phyloP scores from a whole-genome alignment of 2,888 invertebrate genomes.

The Vesta saturnalis region DNA sequence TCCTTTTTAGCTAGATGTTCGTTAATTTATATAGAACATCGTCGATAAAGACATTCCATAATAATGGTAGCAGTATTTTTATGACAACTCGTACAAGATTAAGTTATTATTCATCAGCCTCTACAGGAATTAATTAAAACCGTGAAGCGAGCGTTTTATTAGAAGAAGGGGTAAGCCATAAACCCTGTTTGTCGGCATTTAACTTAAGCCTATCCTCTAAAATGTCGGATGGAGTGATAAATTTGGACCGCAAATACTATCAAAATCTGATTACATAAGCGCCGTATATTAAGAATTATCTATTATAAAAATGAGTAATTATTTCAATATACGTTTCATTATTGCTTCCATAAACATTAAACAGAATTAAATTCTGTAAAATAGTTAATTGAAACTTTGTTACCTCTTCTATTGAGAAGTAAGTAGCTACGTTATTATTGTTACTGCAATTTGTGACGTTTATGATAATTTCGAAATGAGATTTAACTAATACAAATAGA shows the following conservation, averaged over 20 bases:
- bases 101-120: constrained; percentile 44
- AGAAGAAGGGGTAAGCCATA: constrained; percentile 36
- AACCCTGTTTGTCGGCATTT: constrained; percentile 40
- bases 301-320: neutral
- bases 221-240: constrained; percentile 36
- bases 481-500: too few relatives aligned
- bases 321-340: too few relatives aligned
- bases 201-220: constrained; percentile 38
- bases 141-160: constrained; percentile 39
- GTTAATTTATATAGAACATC: constrained; percentile 6
- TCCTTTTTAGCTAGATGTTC: neutral
- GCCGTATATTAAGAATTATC: constrained; percentile 15
- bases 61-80: constrained; percentile 36
- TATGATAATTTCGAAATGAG: too few relatives aligned
- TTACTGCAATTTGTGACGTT: too few relatives aligned
- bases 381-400: too few relatives aligned
- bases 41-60: constrained; percentile 8
- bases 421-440: too few relatives aligned
- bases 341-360: too few relatives aligned
- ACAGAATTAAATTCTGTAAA: too few relatives aligned
- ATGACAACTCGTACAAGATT: constrained; percentile 42
- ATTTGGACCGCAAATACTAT: constrained; percentile 37
- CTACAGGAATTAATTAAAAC: constrained; percentile 46
- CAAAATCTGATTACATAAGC: constrained; percentile 30
- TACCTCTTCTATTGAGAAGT: too few relatives aligned